Conservation (phyloP, 2,113 vertebrate species). For the Diglossa brunneiventris region DNA sequence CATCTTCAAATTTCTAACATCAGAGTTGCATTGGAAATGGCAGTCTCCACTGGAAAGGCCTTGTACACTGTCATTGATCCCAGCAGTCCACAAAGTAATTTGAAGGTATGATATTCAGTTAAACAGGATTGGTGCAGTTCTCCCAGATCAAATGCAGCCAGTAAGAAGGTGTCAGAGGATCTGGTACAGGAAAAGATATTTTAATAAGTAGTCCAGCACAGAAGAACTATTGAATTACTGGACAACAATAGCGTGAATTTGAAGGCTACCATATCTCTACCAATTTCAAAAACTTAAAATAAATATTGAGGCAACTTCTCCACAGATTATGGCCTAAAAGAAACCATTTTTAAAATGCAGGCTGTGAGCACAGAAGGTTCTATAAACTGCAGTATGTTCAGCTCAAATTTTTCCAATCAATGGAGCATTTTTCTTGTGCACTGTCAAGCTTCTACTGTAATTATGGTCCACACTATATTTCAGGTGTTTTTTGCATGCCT, state of each 20-base stretch:
- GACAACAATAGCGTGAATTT: background rate
- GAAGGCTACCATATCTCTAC: background rate
- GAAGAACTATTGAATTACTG: background rate
- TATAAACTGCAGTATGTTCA: background rate
- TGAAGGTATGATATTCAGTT: background rate
- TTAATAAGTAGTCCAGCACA: background rate
- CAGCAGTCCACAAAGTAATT: background rate
- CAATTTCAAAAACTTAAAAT: background rate
- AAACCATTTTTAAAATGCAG: background rate
- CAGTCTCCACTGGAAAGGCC: background rate
- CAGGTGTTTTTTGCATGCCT: background rate
- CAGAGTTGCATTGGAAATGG: background rate
- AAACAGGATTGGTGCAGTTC: background rate
- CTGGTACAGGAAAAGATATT: background rate
- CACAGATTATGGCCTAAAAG: background rate
- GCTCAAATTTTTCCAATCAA: slow-evolving; percentile 38
- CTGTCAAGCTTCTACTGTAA: background rate
- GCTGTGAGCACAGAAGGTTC: background rate
- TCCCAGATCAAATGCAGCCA: background rate
- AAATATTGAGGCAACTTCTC: background rate
- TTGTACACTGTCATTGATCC: background rate
- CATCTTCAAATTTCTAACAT: background rate
- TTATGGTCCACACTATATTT: background rate
- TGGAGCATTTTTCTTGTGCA: slow-evolving; percentile 26
- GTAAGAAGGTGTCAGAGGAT: background rate